Conservation (phyloP, 1,140 invertebrate genomes). For the Drosophila bocqueti region DNA sequence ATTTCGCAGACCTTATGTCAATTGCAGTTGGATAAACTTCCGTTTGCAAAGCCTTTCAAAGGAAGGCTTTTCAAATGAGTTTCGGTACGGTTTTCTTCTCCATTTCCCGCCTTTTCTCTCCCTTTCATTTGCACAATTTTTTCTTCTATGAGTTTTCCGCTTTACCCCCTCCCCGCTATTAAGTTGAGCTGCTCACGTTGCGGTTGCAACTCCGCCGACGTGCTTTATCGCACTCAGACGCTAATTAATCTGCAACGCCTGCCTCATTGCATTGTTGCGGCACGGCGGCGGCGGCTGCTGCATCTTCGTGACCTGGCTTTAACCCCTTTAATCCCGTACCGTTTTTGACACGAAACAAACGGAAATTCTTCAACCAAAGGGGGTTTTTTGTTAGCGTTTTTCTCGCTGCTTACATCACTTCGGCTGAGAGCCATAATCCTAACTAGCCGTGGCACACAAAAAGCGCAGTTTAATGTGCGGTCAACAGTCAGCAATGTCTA, state of each 20-base stretch:
- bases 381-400: conserved; percentile 25
- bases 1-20: background rate
- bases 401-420: conserved; percentile 51
- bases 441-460: conserved; percentile 73
- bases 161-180: background rate
- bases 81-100: background rate
- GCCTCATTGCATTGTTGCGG: conserved; percentile 48
- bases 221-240: conserved; percentile 75
- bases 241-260: conserved; percentile 77
- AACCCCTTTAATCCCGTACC: conserved; percentile 9
- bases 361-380: conserved; percentile 19
- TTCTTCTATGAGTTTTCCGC: conserved; percentile 10
- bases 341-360: conserved; percentile 65
- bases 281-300: conserved; percentile 44
- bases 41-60: background rate
- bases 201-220: conserved; percentile 54
- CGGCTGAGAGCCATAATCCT: conserved; percentile 41
- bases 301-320: conserved; percentile 57
- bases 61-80: background rate
- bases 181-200: conserved; percentile 47
- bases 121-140: conserved; percentile 10
- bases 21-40: background rate
- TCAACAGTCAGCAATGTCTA: conserved; percentile 68
- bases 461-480: conserved; percentile 60
- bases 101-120: background rate